Conservation (phyloP, 2,888 invertebrate genomes). For the Aspidiotus destructor region DNA sequence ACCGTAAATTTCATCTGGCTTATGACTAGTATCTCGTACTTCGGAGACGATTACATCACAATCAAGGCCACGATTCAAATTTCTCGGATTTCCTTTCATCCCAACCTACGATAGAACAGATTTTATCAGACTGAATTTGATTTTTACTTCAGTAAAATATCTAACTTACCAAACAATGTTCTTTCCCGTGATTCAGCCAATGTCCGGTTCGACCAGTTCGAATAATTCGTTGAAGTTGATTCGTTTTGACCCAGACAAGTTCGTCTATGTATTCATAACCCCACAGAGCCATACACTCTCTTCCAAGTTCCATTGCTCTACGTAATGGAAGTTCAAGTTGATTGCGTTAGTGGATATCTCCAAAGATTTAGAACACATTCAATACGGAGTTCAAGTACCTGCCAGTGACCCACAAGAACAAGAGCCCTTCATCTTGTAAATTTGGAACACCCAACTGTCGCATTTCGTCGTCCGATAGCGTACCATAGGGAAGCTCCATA, state of each 20-base stretch:
- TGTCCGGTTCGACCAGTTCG: constrained; percentile 94
- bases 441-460: constrained; percentile 86
- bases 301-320: constrained; percentile 89
- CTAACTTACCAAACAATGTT: constrained; percentile 71
- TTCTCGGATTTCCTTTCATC: constrained; percentile 87
- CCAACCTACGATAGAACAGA: constrained; percentile 54
- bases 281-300: constrained; percentile 93
- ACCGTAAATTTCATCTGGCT: constrained; percentile 97
- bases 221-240: constrained; percentile 92
- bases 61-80: constrained; percentile 84
- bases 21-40: constrained; percentile 93
- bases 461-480: constrained; percentile 99
- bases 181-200: constrained; percentile 98
- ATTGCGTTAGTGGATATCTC: not conserved
- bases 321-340: constrained; percentile 23
- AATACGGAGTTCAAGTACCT: constrained; percentile 46
- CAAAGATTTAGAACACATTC: not conserved
- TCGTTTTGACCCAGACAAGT: constrained; percentile 98
- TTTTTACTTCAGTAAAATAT: not conserved
- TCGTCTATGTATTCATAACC: constrained; percentile 95
- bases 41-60: constrained; percentile 98
- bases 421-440: constrained; percentile 88
- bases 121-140: not conserved
- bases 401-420: constrained; percentile 97
- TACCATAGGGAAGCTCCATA: constrained; percentile 97